Evolutionary conservation across 2,797 vertebrate genomes (phyloP).

Genomic region (Melanotaenia pygmaea): DNA sequence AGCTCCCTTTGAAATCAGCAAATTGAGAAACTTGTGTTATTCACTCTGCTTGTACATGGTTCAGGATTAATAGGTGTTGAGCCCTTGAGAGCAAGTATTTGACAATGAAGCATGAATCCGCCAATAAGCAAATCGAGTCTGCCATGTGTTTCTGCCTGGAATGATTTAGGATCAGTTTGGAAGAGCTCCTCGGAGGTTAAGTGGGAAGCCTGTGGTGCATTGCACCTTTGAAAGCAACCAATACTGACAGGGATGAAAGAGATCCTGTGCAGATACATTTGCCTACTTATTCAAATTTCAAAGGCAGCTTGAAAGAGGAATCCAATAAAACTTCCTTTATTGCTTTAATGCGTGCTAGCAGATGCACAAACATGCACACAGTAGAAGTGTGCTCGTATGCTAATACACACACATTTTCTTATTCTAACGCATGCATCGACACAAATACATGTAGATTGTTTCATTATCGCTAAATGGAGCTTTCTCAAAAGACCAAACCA

Average conservation of each 20-base stretch:
- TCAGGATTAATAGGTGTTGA: conserved; percentile 72
- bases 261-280: conserved; percentile 70
- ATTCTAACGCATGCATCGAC: conserved; percentile 31
- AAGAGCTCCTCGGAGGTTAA: conserved; percentile 74
- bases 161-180: conserved; percentile 76
- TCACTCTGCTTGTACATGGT: conserved; percentile 42
- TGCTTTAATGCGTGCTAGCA: conserved; percentile 68
- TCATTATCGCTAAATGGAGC: conserved; percentile 66
- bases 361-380: conserved; percentile 60
- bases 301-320: conserved; percentile 66
- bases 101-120: conserved; percentile 79
- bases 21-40: conserved; percentile 56
- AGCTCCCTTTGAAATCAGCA: conserved; percentile 54
- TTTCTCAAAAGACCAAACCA: conserved; percentile 62
- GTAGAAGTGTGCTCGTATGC: conserved; percentile 26
- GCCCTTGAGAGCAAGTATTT: conserved; percentile 62
- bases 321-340: conserved; percentile 71
- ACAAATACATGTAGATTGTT: conserved; percentile 55
- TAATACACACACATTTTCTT: conserved; percentile 29
- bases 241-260: conserved; percentile 74
- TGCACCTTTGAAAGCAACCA: conserved; percentile 74
- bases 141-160: conserved; percentile 71
- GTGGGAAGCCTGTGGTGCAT: conserved; percentile 69
- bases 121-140: conserved; percentile 71
- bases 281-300: conserved; percentile 79